Base-by-base conservation (phyloP, 2,888 invertebrate species). In the Tubiluchus corallicola region DNA sequence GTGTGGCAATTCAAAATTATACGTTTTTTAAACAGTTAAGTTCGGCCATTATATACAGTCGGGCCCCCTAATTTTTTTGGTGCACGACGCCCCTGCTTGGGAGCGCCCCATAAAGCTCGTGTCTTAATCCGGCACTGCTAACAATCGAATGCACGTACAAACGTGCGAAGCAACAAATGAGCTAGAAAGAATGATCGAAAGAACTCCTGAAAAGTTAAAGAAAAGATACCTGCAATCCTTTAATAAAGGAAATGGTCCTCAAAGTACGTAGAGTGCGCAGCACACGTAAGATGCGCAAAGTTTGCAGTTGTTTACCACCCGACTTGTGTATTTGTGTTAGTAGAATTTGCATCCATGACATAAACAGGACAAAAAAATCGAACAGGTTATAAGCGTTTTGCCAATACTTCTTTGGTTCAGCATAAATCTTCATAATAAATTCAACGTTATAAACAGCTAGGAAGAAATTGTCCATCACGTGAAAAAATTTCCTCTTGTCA, bases 401-500 rank as follows among this genome's bases (percentile, higher is more conserved):
- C 51, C 51, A 54, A 46, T 55, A 54, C 13, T 37, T 16, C 4
- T 40, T 37, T 4, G 52, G 53, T 17, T 51, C 50, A 4, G 52
- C 54, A 42, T 51, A 54, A 5, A 54, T 20, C 42, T 54, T 54
- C 38, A 54, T 45, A 2, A 53, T 2, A 40, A 54, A 55, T 41
- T 54, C 54, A 1, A 54, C 20, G 2, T 47, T 47, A 43, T 54
- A 54, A 9, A 54, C 42, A 15, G 47, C 45, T 2, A 49, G 47
- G 20, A 51, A 53, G 5, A 42, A n/a, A 17, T 51, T 17, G 38
- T 53, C 50, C 15, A 52, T 4, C 2, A 44, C 21, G 2, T 17
- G 3, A 38, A 53, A 42, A 29, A 9, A 29, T 29, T 9, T n/a
- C 29, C n/a, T 29, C 9, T 29, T 29, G 15, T 20, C 21, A 16